phyloP scores from a whole-genome alignment of 1,140 invertebrate genomes.

The Anthonomus grandis region DNA sequence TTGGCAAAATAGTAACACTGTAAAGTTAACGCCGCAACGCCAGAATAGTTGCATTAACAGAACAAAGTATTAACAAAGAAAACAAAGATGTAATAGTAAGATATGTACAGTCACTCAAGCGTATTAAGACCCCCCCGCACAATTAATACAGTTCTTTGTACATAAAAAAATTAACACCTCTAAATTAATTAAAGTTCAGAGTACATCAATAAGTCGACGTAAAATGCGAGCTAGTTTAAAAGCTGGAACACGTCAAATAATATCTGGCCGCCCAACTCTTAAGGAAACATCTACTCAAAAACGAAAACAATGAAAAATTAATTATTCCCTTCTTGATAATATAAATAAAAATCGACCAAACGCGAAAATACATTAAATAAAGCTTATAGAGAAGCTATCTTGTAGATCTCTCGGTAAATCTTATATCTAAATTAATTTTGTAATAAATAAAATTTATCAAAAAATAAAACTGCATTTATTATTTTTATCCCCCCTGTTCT shows the following conservation, averaged over 20 bases:
- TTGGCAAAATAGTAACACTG: no score
- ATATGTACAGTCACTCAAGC: constrained; percentile 3
- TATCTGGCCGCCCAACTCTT: constrained; percentile 1
- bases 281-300: constrained; percentile 2
- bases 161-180: constrained; percentile 1
- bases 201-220: not conserved
- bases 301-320: not conserved
- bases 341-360: no score
- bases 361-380: no score
- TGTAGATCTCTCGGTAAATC: no score
- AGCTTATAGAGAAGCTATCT: no score
- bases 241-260: constrained; percentile 6
- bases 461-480: no score
- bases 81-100: constrained; percentile 3
- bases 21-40: no score
- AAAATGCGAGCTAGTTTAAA: constrained; percentile 3
- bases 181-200: constrained; percentile 6
- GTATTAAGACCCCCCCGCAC: constrained; percentile 1
- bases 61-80: constrained; percentile 7
- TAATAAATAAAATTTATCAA: no score
- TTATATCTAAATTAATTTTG: no score
- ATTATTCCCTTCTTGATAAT: not conserved
- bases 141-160: not conserved
- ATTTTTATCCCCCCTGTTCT: no score
- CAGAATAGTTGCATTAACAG: not conserved